Base-by-base conservation (phyloP, 2,888 invertebrate species). In the Drosophila limbata region DNA sequence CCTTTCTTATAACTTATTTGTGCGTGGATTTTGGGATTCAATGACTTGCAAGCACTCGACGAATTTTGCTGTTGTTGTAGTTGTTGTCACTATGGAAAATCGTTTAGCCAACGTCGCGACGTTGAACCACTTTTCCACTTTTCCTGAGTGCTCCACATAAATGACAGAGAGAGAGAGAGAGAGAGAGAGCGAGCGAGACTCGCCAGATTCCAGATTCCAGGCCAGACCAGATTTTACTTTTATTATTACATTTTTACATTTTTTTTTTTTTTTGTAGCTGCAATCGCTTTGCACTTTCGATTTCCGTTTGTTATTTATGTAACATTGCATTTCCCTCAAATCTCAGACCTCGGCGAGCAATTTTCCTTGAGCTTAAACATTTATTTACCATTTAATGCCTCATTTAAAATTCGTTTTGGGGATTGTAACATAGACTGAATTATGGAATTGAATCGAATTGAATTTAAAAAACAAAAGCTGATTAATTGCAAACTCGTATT, bases 211-310 rank as follows among this genome's bases (percentile, higher is more conserved):
- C 52, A 45, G 44, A 66, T 67, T 78, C 51, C 68, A 60, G 68
- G 31, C 50, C 33, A 39, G 52, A 52, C 60, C 60, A 64, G 75
- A 53, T 74, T 74, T 44, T 44, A 17, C 21, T 62, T 44, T 59
- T 56, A 50, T 31, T 48, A 51, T 50, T 25, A 35, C 42, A 31
- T 44, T 57, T 19, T 45, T 28, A n/a, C 8, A 45, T 37, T 33
- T 15, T 11, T 15, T 28, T 17, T 2, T 42, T 42, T 40, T 28
- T 13, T 50, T 28, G 39, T 15, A 11, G 2, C 48, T 10, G 21
- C 31, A 28, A 48, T 47, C 35, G 59, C 60, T 28, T 52, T 33
- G 17, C 57, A 48, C 40, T 63, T 63, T 63, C 42, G 8, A 28
- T 63, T 56, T 63, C 56, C 63, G 56, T 63, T 63, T 33, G 15